Conservation (phyloP, 2,797 vertebrate genomes). For the Tinamus major region DNA sequence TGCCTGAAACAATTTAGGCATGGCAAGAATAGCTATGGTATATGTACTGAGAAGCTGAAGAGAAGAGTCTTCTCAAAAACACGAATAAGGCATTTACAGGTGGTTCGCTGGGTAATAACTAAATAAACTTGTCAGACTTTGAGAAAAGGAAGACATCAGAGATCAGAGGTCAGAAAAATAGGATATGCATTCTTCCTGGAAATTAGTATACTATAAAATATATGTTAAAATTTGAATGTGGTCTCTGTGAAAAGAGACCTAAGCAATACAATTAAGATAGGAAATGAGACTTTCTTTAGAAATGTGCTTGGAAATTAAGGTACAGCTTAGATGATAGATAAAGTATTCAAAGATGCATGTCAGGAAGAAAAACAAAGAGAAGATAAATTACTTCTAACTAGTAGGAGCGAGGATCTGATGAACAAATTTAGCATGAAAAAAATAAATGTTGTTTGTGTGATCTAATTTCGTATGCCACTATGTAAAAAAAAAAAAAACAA, state of each 20-base stretch:
- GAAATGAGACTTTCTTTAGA: neutral
- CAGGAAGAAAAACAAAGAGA: neutral
- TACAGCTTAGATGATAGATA: neutral
- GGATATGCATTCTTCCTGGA: neutral
- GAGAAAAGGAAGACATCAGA: neutral
- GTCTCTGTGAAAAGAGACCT: neutral
- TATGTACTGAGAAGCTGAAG: neutral
- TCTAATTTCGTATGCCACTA: neutral
- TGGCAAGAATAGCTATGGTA: neutral
- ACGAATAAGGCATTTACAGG: neutral
- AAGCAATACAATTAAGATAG: neutral
- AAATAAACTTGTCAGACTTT: neutral
- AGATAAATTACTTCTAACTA: neutral
- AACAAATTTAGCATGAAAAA: neutral
- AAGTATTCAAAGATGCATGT: neutral
- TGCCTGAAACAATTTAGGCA: neutral
- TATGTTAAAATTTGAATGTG: neutral
- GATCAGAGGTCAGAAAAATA: neutral
- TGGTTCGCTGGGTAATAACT: neutral
- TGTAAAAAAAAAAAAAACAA: neutral
- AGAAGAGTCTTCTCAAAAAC: neutral
- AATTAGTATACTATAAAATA: neutral
- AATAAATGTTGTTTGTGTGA: neutral
- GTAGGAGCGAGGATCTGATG: neutral
- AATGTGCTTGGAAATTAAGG: neutral